phyloP scores from a whole-genome alignment of 2,888 invertebrate species.

The Magallana nippona region DNA sequence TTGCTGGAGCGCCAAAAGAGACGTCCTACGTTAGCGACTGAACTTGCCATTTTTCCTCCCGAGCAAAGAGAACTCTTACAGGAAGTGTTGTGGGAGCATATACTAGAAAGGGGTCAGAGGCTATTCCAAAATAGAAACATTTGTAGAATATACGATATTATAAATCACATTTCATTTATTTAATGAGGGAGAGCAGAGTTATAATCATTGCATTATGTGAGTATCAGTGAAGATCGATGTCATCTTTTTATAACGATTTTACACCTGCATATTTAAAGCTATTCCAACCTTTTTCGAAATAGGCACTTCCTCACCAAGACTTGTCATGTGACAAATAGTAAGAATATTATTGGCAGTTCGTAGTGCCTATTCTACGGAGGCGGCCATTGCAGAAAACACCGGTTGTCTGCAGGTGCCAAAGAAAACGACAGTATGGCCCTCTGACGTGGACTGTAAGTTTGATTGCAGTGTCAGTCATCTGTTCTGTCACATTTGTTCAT shows the following conservation, averaged over 20 bases:
- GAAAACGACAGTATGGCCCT: not conserved
- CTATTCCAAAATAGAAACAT: not conserved
- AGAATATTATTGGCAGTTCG: slow-evolving; percentile 64
- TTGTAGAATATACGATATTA: not conserved
- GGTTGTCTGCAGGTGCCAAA: slow-evolving; percentile 34
- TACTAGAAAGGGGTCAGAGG: slow-evolving; percentile 16
- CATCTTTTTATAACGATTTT: not conserved
- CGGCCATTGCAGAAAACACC: slow-evolving; percentile 53
- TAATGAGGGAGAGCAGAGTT: not conserved
- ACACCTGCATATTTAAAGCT: not conserved
- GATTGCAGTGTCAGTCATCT: not conserved
- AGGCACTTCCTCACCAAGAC: slow-evolving; percentile 14
- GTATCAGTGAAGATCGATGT: not conserved
- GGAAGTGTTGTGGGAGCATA: not conserved
- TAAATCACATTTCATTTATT: not conserved
- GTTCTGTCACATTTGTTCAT: not conserved
- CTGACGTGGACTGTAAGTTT: slow-evolving; percentile 51
- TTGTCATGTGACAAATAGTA: slow-evolving; percentile 58
- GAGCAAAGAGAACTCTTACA: slow-evolving; percentile 16
- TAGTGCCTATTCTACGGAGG: slow-evolving; percentile 49
- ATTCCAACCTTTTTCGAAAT: not conserved
- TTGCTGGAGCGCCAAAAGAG: slow-evolving; percentile 67
- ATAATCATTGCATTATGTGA: not conserved
- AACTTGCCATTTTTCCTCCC: slow-evolving; percentile 71
- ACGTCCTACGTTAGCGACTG: slow-evolving; percentile 67